Evolutionary conservation across 2,888 invertebrate species (phyloP), one percentile per base, ranked within the genome.

Genomic region (Sphaerophoria taeniata): DNA sequence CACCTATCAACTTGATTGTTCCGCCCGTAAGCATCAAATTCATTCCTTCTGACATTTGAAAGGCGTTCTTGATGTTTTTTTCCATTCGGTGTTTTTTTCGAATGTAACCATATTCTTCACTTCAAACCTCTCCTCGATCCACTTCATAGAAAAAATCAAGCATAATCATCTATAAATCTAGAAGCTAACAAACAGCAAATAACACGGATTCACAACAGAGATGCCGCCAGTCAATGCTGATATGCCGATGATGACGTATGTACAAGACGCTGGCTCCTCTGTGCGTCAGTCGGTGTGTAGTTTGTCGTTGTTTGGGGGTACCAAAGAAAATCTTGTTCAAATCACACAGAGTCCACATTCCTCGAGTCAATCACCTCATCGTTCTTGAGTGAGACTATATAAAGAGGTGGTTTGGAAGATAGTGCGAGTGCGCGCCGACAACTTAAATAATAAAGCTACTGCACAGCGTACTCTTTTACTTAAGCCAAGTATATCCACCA

Each of bases 311-410:
- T 24, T 24, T 24, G 24, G 58, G 39, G 71, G 12, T 43, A 75
- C 84, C 75, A 80, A 43, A 43, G 71, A 84, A 67, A 71, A 72
- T 55, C 76, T 43, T 67, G 75, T 76, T 75, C 80, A 80, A 80
- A 71, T 80, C 71, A 75, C 71, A 74, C 75, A 63, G 45, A 7
- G 9, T 31, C 72, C 75, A 84, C 84, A 84, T 84, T 84, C 84
- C 61, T 75, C 47, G 43, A 84, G 84, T 84, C 84, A 84, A 84
- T 84, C 84, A 84, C 84, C 84, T 80, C 80, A 75, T 75, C 80
- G 71, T 47, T 58, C 47, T 34, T 24, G 34, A 67, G 74, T 55
- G 51, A 43, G 75, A 80, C 39, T 39, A 39, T 39, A 39, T 11
- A 75, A 75, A 84, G 84, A 84, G 84, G 24, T 75, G 43, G 43